Evolutionary conservation across 2,113 vertebrate genomes (phyloP), one percentile per base, ranked within the genome.

Genomic region (Gallinago paraguaiae): DNA sequence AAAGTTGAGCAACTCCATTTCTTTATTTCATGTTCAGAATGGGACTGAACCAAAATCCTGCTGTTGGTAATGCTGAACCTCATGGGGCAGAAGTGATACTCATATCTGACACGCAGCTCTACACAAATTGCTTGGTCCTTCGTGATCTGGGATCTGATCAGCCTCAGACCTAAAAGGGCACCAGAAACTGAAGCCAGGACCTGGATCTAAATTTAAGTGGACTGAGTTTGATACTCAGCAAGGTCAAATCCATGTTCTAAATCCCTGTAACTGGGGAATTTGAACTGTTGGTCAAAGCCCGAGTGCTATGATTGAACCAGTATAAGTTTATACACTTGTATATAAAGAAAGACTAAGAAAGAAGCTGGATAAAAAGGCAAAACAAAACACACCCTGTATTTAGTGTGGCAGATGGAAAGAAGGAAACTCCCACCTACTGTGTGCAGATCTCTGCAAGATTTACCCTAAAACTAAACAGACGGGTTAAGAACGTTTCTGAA

Each of bases 21-120:
- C 39, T 65, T 85, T 60, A 22, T 74, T 79, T 94, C 46, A 13
- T 65, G 11, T 85, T 93, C 51, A 70, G 81, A 81, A 61, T 50
- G 90, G 95, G 91, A 94, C 95, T 96, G 92, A 94, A 94, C 86
- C 91, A 95, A 91, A 95, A 96, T 86, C 94, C 80, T 94, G 7
- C 28, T 79, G 33, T 7, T 91, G 31, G 48, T 67, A 59, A 46
- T 31, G 68, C 77, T 96, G 79, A 94, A 46, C 39, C 18, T 65
- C 14, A 28, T 61, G 41, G 54, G 25, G 7, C 69, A 90, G 93
- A 91, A 80, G 12, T 70, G 60, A 33, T 63, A 27, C 12, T 77
- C 5, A 0, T 31, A 28, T 23, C n/a, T 77, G 33, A 41, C 48
- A 54, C 0, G 5, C 56, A 92, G 31, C 48, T 59, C 33, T 88